Conservation (phyloP, 2,113 vertebrate genomes). For the Sciurus niger region DNA sequence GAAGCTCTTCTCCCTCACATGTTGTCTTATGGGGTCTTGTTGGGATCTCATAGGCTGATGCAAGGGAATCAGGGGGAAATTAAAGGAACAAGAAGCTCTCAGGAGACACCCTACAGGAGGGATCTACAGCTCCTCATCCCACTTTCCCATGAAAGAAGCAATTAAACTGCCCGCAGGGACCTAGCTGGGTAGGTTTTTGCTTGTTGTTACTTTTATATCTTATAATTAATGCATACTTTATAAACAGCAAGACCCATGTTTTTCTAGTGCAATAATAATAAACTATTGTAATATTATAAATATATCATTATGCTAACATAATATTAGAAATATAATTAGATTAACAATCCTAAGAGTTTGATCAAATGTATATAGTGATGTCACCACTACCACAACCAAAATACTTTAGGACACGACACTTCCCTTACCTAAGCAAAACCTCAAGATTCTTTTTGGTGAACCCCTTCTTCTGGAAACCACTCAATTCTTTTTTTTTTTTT, state of each 20-base stretch:
- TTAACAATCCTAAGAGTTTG: not conserved
- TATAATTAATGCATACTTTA: not conserved
- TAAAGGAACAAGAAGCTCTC: not conserved
- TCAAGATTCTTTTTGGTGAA: not conserved
- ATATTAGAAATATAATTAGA: too few relatives aligned
- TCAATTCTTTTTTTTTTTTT: not conserved
- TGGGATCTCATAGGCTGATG: not conserved
- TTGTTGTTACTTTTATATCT: not conserved
- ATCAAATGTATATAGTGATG: not conserved
- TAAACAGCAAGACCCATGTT: not conserved
- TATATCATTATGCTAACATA: too few relatives aligned
- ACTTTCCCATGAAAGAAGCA: not conserved
- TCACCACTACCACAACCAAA: not conserved
- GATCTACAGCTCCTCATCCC: not conserved
- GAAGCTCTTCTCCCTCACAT: not conserved
- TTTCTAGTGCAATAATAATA: not conserved
- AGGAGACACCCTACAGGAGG: not conserved
- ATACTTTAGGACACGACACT: rapidly evolving
- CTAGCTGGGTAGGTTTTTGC: not conserved
- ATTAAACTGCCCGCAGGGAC: not conserved
- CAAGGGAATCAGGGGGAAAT: not conserved
- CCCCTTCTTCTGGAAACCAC: not conserved
- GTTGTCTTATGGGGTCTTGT: not conserved
- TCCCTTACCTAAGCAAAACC: not conserved
- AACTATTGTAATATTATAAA: too few relatives aligned